These are phyloP conservation scores for Manis javanica DNA, from an alignment of 2,797 vertebrate species.

Conservation along the genomic window DNA sequence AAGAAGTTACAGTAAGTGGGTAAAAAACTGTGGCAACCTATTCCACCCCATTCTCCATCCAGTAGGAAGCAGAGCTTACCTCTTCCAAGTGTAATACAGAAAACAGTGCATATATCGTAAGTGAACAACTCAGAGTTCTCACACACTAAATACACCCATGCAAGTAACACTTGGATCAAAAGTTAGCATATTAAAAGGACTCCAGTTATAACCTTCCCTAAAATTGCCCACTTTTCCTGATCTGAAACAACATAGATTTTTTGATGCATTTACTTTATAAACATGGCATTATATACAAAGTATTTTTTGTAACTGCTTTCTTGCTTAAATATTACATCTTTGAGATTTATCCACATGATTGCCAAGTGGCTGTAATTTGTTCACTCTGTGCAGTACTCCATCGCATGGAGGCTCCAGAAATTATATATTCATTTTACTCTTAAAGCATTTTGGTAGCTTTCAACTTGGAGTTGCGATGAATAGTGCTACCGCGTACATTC, in stretches of 20 bases:
- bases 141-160: not conserved
- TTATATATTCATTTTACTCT: not conserved
- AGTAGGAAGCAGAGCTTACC: not conserved
- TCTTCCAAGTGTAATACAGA: not conserved
- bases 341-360: not conserved
- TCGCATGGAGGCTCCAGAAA: not conserved
- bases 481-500: fast-evolving
- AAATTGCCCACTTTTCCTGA: not conserved
- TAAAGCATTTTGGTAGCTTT: not conserved
- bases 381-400: not conserved
- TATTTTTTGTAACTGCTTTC: not conserved
- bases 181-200: not conserved
- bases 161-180: not conserved
- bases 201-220: not conserved
- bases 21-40: not conserved
- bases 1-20: not conserved
- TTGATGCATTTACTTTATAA: not conserved
- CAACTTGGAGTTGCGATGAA: not conserved
- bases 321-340: not conserved
- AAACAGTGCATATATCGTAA: not conserved
- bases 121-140: not conserved
- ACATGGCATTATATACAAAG: not conserved
- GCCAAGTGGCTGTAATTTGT: not conserved
- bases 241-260: not conserved
- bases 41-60: not conserved